Conservation (phyloP, 2,888 invertebrate genomes). For the Drosophila neotestacea region DNA sequence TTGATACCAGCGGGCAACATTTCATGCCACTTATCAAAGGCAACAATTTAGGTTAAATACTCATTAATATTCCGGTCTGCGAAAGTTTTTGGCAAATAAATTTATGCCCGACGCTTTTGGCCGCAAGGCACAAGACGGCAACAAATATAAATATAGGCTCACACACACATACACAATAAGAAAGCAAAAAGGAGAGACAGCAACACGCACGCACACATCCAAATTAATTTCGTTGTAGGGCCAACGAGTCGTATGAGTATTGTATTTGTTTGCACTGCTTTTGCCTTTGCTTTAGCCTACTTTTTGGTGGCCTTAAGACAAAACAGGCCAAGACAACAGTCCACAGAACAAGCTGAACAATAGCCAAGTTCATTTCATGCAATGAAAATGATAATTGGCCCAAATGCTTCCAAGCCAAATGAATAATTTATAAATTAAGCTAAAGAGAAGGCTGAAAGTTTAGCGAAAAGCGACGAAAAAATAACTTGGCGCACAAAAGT, state of each 20-base stretch:
- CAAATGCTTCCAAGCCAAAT: constrained; percentile 70
- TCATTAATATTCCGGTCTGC: constrained; percentile 82
- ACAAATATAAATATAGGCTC: constrained; percentile 57
- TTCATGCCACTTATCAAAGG: constrained; percentile 81
- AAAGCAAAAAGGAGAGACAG: background rate
- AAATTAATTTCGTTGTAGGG: constrained; percentile 61
- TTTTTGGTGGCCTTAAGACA: constrained; percentile 39
- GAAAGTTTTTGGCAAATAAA: constrained; percentile 81
- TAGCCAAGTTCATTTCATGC: constrained; percentile 37
- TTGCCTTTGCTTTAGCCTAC: constrained; percentile 59
- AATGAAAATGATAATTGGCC: constrained; percentile 82
- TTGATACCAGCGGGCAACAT: constrained; percentile 69
- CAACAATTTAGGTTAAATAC: constrained; percentile 82
- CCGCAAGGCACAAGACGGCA: constrained; percentile 67
- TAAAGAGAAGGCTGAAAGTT: constrained; percentile 46
- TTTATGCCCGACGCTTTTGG: constrained; percentile 72
- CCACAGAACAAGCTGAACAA: constrained; percentile 2
- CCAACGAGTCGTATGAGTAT: constrained; percentile 45
- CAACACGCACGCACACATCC: constrained; percentile 34
- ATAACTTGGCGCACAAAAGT: constrained; percentile 29
- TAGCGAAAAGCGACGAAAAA: constrained; percentile 14
- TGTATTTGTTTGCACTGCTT: constrained; percentile 43
- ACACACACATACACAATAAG: constrained; percentile 34
- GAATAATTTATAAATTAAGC: constrained; percentile 83
- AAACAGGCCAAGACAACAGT: constrained; percentile 25